Evolutionary conservation across 2,113 vertebrate genomes (phyloP).

Genomic region (Podarcis cretensis): DNA sequence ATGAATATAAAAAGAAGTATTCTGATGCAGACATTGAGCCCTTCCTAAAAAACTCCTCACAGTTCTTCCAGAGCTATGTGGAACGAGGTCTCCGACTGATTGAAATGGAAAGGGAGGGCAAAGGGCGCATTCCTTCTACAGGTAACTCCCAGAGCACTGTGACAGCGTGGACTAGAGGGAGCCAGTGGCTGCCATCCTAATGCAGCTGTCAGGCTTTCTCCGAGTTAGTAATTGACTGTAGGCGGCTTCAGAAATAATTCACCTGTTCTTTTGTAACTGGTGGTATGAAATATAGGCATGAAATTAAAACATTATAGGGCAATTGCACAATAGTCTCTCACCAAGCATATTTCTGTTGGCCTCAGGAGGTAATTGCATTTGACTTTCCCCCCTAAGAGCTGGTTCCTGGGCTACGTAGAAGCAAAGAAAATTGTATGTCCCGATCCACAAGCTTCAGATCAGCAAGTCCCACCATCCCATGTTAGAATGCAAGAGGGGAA

Average conservation of each 20-base stretch:
- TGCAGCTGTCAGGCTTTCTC: not conserved
- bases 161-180: not conserved
- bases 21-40: conserved; percentile 96
- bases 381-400: not conserved
- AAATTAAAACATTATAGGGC: not conserved
- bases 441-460: not conserved
- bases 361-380: not conserved
- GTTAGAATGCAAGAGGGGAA: not conserved
- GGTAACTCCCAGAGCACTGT: conserved; percentile 69
- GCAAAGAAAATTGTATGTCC: not conserved
- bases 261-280: not conserved
- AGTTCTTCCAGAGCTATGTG: conserved; percentile 99
- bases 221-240: not conserved
- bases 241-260: not conserved
- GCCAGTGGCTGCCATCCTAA: not conserved
- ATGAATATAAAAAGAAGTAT: conserved; percentile 98
- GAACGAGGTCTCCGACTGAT: conserved; percentile 96
- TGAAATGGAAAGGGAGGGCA: conserved; percentile 93
- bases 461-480: not conserved
- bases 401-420: not conserved
- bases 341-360: not conserved
- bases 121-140: conserved; percentile 87
- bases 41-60: conserved; percentile 94
- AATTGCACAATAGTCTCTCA: not conserved
- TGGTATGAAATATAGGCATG: not conserved